These are phyloP conservation scores for Hestina assimilis DNA, from an alignment of 1,140 invertebrate genomes.

Conservation along the genomic window DNA sequence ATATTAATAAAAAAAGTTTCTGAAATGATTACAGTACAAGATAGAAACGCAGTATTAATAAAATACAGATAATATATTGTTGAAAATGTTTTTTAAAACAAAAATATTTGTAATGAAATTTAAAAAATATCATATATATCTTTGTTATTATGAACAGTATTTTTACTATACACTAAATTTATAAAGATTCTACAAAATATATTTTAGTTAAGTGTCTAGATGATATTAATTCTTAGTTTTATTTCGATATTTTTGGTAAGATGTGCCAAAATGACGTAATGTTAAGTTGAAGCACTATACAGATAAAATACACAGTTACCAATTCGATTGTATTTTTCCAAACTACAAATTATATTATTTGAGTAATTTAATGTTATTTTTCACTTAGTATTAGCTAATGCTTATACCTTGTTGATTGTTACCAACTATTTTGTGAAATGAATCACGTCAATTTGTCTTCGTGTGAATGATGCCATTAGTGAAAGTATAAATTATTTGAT, in stretches of 20 bases:
- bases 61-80: background rate
- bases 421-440: background rate
- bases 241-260: conserved; percentile 37
- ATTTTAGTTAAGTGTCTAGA: conserved; percentile 1
- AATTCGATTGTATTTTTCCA: conserved; percentile 7
- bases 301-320: conserved; percentile 22
- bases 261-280: conserved; percentile 51
- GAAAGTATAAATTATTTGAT: conserved; percentile 42
- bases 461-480: conserved; percentile 60
- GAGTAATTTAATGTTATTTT: too few relatives aligned
- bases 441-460: conserved; percentile 7
- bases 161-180: conserved; percentile 32
- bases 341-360: conserved; percentile 1
- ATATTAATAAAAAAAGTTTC: background rate
- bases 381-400: too few relatives aligned
- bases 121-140: background rate
- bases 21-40: conserved; percentile 8
- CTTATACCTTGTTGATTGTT: conserved; percentile 18
- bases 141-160: conserved; percentile 13
- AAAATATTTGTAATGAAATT: background rate
- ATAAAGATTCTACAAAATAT: background rate
- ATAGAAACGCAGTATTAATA: conserved; percentile 9
- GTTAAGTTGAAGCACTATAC: conserved; percentile 25
- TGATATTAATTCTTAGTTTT: conserved; percentile 8
- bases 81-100: conserved; percentile 1